Evolutionary conservation across 2,113 vertebrate species (phyloP), one percentile per base, ranked within the genome.

Genomic region (Tetrao urogallus): DNA sequence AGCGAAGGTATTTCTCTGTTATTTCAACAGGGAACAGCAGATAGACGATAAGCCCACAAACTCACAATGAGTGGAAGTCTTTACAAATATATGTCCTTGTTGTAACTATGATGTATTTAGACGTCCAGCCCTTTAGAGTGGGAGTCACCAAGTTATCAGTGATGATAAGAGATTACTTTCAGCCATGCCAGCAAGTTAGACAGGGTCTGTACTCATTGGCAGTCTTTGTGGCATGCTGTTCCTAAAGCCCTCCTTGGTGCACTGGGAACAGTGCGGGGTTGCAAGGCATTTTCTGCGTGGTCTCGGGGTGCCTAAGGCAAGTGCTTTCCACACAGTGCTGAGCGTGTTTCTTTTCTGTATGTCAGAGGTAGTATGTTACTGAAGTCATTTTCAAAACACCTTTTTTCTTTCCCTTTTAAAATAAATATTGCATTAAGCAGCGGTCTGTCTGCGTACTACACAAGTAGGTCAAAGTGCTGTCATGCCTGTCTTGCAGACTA

Each of bases 341-440:
- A 78, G 36, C 0, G 2, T 91, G 84, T 93, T 96, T 92, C 89
- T 92, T 86, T 80, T 81, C 69, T 91, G 94, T 93, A 91, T 91
- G 90, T 95, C 90, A 96, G 93, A 95, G 92, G 95, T 96, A 96
- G 92, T 96, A 95, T 92, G 86, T 78, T 89, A 82, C n/a, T 69
- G 20, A 61, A 74, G 27, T 77, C 88, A 42, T 43, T 92, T 90
- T 67, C 47, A 64, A 86, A 82, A 42, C 25, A 30, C 8, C 8
- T 14, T 60, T 38, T 58, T 27, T 9, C 2, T 15, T 4, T 1
- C 0, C 4, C 6, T 74, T 90, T 84, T 61, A 58, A 78, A 88
- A 81, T 64, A 85, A 93, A 89, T 83, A 75, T 10, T 91, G 54
- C 76, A 65, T 87, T 79, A 85, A 78, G 61, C 34, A 69, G 50